Percentiles rank a stretch among this genome's conserved stretches.
Conservation (phyloP, 2,113 vertebrate genomes). For the Calonectris borealis region DNA sequence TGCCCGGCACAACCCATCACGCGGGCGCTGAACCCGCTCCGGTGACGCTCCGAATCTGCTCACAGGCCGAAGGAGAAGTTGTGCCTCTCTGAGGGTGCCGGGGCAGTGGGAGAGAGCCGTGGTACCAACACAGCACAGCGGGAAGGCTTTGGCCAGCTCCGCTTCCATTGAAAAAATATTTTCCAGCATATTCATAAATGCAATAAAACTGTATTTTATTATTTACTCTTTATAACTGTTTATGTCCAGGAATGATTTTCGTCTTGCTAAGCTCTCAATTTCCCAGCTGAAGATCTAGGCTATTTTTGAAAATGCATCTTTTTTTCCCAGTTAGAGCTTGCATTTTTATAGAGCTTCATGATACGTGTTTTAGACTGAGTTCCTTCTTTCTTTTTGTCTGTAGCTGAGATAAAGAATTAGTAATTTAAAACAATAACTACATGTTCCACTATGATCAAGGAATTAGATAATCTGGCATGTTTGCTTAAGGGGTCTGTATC, state of each 20-base stretch:
- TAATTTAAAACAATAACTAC: slow-evolving; percentile 52
- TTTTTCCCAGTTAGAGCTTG: neutral
- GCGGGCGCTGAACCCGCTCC: fast-evolving
- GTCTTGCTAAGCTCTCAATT: neutral
- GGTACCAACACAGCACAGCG: neutral
- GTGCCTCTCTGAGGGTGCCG: no score
- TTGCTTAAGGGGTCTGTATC: slow-evolving; percentile 72
- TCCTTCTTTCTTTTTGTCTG: slow-evolving; percentile 51
- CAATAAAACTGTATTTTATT: neutral
- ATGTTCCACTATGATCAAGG: slow-evolving; percentile 62
- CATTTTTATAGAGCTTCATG: neutral
- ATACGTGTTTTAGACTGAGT: neutral
- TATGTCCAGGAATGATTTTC: neutral
- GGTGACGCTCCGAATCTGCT: neutral
- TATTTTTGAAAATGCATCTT: neutral
- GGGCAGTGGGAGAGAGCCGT: neutral
- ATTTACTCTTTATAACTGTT: neutral
- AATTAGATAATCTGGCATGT: slow-evolving; percentile 70
- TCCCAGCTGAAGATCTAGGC: neutral
- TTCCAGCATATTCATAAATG: neutral
- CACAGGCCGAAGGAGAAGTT: fast-evolving
- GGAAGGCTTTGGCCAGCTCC: neutral
- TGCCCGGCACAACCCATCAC: fast-evolving
- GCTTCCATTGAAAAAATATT: neutral
- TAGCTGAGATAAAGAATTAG: slow-evolving; percentile 47